phyloP scores from a whole-genome alignment of 2,888 invertebrate genomes.

The Sphecodes monilicornis region DNA sequence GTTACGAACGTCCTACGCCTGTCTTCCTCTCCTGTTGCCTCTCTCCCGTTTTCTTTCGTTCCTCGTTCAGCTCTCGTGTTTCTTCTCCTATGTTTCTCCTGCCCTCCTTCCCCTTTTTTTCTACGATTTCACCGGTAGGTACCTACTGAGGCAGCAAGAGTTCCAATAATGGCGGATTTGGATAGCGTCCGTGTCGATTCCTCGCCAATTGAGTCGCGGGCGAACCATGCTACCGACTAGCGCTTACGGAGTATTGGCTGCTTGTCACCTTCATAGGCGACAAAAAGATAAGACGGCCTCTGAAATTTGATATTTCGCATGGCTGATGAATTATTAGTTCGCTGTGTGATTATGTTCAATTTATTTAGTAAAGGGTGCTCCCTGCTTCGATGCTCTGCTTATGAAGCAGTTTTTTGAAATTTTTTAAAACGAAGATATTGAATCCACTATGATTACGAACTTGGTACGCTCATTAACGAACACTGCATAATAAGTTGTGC shows the following conservation, averaged over 20 bases:
- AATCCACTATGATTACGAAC: too few species aligned
- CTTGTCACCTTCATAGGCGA: background rate
- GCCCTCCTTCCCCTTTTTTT: slow-evolving; percentile 40
- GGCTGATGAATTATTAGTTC: background rate
- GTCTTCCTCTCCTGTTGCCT: slow-evolving; percentile 47
- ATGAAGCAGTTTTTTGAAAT: background rate
- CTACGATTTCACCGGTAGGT: slow-evolving; percentile 67
- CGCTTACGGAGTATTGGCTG: background rate
- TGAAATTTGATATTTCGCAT: background rate
- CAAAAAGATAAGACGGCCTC: background rate
- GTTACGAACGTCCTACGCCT: slow-evolving; percentile 69
- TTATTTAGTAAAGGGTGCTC: background rate
- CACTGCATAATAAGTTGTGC: too few species aligned
- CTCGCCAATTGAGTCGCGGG: slow-evolving; percentile 45
- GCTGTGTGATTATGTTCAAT: background rate
- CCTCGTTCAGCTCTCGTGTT: slow-evolving; percentile 29
- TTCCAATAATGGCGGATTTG: slow-evolving; percentile 76
- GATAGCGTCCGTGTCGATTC: slow-evolving; percentile 67
- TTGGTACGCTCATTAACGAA: too few species aligned
- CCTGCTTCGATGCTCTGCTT: background rate
- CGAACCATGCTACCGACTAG: slow-evolving; percentile 33
- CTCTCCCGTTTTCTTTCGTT: slow-evolving; percentile 28
- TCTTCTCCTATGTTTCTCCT: slow-evolving; percentile 22
- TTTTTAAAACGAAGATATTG: too few species aligned
- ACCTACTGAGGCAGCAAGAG: slow-evolving; percentile 69